Evolutionary conservation across 1,140 invertebrate genomes (phyloP), one percentile per base, ranked within the genome.

Genomic region (Drosophila tani): DNA sequence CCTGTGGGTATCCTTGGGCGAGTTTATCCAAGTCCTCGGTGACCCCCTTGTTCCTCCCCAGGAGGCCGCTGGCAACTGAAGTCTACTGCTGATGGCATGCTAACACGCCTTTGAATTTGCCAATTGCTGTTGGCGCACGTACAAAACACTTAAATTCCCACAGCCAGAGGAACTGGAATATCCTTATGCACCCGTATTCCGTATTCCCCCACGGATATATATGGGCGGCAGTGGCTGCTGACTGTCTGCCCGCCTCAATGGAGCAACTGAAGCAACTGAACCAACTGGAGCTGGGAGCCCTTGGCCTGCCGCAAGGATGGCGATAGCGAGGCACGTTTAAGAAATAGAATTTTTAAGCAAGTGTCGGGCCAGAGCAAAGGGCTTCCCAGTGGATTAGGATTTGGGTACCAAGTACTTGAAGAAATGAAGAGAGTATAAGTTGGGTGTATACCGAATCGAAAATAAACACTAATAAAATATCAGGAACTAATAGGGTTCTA

Each of bases 61-160:
- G 55, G 68, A 53, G 51, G 66, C 64, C 57, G 58, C 60, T 64
- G 69, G 64, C 64, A 78, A 64, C 64, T 65, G 56, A 78, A 78
- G 75, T 78, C 67, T 82, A 66, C 56, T 75, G 84, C 84, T 85
- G 90, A 86, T 82, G 88, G 88, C 81, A 90, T 91, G 90, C 82
- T 90, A 91, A 88, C 85, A 91, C 90, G 90, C 90, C 90, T 91
- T 90, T 91, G 90, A 91, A 91, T 91, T 91, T 91, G 90, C 90
- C 90, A 91, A 91, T 91, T 91, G 90, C 90, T 86, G 84, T 91
- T 91, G 90, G 90, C 90, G 90, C 90, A 91, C 90, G 90, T 91
- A 91, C 90, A 85, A 91, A 91, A 87, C 90, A 91, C 90, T 91
- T 91, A 91, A 91, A 91, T 91, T 91, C 84, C 79, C 90, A 85